phyloP scores from a whole-genome alignment of 1,140 invertebrate species.

The Eulimnadia texana region DNA sequence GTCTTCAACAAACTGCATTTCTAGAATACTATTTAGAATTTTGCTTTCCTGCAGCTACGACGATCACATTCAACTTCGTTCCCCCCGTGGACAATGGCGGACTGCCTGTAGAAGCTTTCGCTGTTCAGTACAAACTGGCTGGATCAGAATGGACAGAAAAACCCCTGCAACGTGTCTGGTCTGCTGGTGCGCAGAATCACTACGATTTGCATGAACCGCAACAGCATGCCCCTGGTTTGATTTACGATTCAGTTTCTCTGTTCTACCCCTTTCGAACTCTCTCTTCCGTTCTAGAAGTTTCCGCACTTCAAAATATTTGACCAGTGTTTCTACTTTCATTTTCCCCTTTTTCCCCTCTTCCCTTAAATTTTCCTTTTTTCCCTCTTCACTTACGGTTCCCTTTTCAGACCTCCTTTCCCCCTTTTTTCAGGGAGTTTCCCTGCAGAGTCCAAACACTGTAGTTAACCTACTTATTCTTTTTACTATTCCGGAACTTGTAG shows the following conservation, averaged over 20 bases:
- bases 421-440: too few relatives aligned
- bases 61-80: slow-evolving; percentile 58
- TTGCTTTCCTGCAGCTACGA: slow-evolving; percentile 44
- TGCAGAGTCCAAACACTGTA: too few relatives aligned
- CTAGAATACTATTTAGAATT: not conserved
- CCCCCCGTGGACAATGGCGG: slow-evolving; percentile 55
- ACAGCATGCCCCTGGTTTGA: not conserved
- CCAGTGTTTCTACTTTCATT: too few relatives aligned
- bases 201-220: slow-evolving; percentile 5
- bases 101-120: slow-evolving; percentile 51
- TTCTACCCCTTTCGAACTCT: not conserved
- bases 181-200: slow-evolving; percentile 36
- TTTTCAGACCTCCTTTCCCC: too few relatives aligned
- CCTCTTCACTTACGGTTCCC: too few relatives aligned
- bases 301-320: too few relatives aligned
- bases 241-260: not conserved
- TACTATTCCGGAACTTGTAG: too few relatives aligned
- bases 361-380: too few relatives aligned
- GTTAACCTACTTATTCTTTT: too few relatives aligned
- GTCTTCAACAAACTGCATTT: too few relatives aligned
- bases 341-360: too few relatives aligned
- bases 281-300: not conserved
- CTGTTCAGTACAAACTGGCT: slow-evolving; percentile 56
- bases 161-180: slow-evolving; percentile 56
- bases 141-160: slow-evolving; percentile 34